Evolutionary conservation across 2,888 invertebrate species (phyloP).

Genomic region (Drosophila putrida): DNA sequence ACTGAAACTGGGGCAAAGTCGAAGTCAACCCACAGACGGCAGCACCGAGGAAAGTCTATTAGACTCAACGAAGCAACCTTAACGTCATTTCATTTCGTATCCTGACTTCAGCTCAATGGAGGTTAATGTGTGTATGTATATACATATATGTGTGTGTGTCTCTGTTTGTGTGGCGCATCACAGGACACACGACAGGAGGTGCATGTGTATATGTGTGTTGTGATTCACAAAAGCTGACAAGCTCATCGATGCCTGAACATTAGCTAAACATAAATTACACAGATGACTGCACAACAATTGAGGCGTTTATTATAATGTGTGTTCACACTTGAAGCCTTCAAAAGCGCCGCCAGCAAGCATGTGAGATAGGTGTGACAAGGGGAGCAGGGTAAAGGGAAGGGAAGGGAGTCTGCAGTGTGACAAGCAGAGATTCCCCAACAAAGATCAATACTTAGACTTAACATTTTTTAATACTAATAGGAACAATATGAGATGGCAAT

Average conservation of each 20-base stretch:
- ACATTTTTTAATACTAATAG: too few relatives aligned
- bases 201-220: conserved; percentile 49
- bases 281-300: conserved; percentile 82
- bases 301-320: conserved; percentile 83
- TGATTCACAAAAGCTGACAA: conserved; percentile 81
- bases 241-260: conserved; percentile 84
- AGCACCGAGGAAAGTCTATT: conserved; percentile 79
- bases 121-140: conserved; percentile 56
- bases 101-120: conserved; percentile 60
- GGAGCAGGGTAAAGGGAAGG: background rate
- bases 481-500: too few relatives aligned
- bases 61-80: conserved; percentile 82
- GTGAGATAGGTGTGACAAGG: conserved; percentile 1
- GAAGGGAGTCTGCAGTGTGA: background rate
- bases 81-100: conserved; percentile 78
- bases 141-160: conserved; percentile 29
- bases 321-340: conserved; percentile 80
- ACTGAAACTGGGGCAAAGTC: conserved; percentile 71
- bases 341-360: conserved; percentile 30
- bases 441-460: conserved; percentile 9
- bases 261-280: conserved; percentile 84
- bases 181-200: conserved; percentile 18
- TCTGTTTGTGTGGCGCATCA: conserved; percentile 30
- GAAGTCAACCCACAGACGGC: conserved; percentile 58
- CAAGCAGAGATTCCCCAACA: conserved; percentile 1